A percentile compares a stretch with the other conserved stretches of the same genome.
phyloP scores from a whole-genome alignment of 2,113 vertebrate genomes.

The Hemichromis elongatus region DNA sequence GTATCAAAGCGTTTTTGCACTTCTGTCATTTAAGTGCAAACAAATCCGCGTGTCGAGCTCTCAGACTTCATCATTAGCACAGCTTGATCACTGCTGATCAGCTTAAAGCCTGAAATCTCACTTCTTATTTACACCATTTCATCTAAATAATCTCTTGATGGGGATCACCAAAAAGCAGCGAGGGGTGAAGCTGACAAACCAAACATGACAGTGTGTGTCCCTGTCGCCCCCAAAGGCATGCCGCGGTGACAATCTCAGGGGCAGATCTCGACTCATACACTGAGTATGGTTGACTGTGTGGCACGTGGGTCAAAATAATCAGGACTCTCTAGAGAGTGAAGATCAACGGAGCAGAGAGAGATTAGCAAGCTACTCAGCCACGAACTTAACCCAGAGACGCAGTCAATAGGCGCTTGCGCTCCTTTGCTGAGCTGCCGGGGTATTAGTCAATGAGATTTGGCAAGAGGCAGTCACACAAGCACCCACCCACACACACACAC shows the following conservation, averaged over 20 bases:
- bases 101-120: constrained; percentile 1
- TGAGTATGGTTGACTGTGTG: not conserved
- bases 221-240: not conserved
- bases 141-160: not conserved
- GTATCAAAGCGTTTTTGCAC: not conserved
- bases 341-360: constrained; percentile 38
- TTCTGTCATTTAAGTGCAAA: not conserved
- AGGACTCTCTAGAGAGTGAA: constrained; percentile 36
- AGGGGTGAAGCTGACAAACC: not conserved
- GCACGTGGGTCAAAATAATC: constrained; percentile 42
- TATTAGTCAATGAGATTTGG: constrained; percentile 56
- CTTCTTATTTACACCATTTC: not conserved
- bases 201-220: not conserved
- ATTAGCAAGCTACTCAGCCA: constrained; percentile 54
- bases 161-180: not conserved
- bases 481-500: not conserved
- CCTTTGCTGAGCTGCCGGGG: constrained; percentile 23
- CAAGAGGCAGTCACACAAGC: not conserved
- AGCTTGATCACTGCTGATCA: not conserved
- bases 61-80: not conserved
- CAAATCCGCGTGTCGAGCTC: not conserved
- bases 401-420: constrained; percentile 20
- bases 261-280: not conserved
- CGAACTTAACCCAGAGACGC: constrained; percentile 32
- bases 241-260: not conserved